phyloP scores from a whole-genome alignment of 1,140 invertebrate species.

The Saccostrea glomerata region DNA sequence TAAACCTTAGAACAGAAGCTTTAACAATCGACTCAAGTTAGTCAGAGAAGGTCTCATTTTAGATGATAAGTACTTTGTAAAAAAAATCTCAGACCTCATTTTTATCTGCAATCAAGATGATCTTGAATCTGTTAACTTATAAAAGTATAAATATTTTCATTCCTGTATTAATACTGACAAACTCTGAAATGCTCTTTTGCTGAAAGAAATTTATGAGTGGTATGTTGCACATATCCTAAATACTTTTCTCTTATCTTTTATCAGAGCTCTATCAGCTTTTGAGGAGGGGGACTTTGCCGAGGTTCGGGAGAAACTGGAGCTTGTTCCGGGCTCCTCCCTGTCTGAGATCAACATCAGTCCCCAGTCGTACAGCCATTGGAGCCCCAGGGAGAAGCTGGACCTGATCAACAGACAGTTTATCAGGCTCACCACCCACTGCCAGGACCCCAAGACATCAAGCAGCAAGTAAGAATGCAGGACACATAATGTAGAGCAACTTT shows the following conservation, averaged over 20 bases:
- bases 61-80: too few relatives aligned
- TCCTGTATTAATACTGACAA: too few relatives aligned
- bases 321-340: conserved; percentile 70
- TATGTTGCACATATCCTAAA: background rate
- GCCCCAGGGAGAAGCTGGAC: conserved; percentile 61
- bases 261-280: conserved; percentile 73
- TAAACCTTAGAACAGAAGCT: background rate
- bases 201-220: too few relatives aligned
- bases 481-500: background rate
- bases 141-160: too few relatives aligned
- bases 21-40: too few relatives aligned
- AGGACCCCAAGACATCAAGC: conserved; percentile 64
- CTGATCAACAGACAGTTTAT: conserved; percentile 69
- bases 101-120: too few relatives aligned
- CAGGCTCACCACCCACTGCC: conserved; percentile 62
- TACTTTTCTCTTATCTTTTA: background rate
- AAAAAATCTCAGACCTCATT: too few relatives aligned
- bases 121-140: too few relatives aligned
- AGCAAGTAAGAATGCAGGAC: conserved; percentile 59
- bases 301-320: conserved; percentile 68
- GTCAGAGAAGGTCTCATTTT: too few relatives aligned
- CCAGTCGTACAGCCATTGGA: conserved; percentile 60
- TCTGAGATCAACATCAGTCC: conserved; percentile 54
- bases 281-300: conserved; percentile 64
- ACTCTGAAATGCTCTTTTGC: background rate